Percentiles rank a stretch among this genome's conserved stretches.
These are phyloP conservation scores for Drosophila kokeensis DNA, from an alignment of 2,888 invertebrate genomes.

Conservation along the genomic window DNA sequence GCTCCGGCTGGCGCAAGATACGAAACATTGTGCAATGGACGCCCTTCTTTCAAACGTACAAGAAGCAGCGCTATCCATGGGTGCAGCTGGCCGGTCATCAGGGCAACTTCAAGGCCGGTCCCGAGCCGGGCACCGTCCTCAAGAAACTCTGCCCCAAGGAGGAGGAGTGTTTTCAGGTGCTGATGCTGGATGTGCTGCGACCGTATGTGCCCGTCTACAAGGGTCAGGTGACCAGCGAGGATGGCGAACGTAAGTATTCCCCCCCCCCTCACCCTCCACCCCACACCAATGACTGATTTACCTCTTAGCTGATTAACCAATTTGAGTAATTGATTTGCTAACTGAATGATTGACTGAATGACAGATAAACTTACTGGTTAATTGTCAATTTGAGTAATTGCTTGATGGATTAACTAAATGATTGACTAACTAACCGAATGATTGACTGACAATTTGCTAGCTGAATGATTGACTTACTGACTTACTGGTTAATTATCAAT, in stretches of 20 bases:
- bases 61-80: constrained; percentile 98
- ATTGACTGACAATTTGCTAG: not conserved
- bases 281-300: not conserved
- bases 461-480: not conserved
- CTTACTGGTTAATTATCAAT: too few relatives aligned
- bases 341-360: not conserved
- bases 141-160: constrained; percentile 97
- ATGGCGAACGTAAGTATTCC: constrained; percentile 89
- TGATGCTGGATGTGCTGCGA: constrained; percentile 93
- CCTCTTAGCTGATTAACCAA: not conserved
- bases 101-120: constrained; percentile 97
- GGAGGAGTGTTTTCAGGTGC: constrained; percentile 92
- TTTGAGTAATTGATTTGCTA: not conserved
- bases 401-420: not conserved
- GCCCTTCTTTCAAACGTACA: constrained; percentile 98
- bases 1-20: constrained; percentile 96
- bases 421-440: not conserved
- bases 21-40: constrained; percentile 98
- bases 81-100: constrained; percentile 98
- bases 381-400: not conserved
- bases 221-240: constrained; percentile 92
- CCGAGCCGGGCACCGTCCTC: constrained; percentile 96
- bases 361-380: not conserved
- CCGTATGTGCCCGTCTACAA: constrained; percentile 97
- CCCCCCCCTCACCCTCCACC: too few relatives aligned